Base-by-base conservation (phyloP, 2,113 vertebrate species). In the Scalopus aquaticus region DNA sequence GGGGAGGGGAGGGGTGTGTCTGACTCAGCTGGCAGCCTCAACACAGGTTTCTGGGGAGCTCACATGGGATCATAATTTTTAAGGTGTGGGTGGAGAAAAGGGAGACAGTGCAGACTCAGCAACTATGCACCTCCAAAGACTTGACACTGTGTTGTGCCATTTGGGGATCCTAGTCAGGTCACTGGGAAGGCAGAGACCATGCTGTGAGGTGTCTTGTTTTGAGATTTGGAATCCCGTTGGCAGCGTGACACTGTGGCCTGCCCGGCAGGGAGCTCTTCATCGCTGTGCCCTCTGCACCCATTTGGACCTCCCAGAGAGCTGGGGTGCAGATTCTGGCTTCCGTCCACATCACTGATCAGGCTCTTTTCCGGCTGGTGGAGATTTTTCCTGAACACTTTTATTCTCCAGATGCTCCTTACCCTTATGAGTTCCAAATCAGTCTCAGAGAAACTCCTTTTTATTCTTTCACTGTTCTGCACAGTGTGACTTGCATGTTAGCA, bases 231-330 rank as follows among this genome's bases (percentile, higher is more conserved):
- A 24, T 62, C 28, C 32, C 51, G 0, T 37, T 46, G 39, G 28
- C 62, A 12, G 22, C 51, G 16, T 54, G 51, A 16, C 17, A 2
- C 51, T 19, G 17, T 54, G 51, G 19, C 51, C 17, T 3, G 54
- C 19, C 19, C 7, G 11, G 19, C 54, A 22, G 54, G 54, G n/a
- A 39, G 46, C 39, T 42, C 46, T 39, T 6, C 24, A 4, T 44
- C 32, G 10, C 28, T 17, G 39, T 0, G 0, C 67, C 65, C 17
- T n/a, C 58, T 11, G 3, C 1, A 0, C 22, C 42, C 32, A 1
- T 9, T 32, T 9, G 20, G 62, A 5, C 51, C 5, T 73, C 35
- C 65, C 35, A 7, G 44, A 17, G 42, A 19, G n/a, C 17, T 69
- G 46, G 35, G 11, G 19, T 65, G 67, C 26, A 37, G 37, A 17